A percentile compares a stretch with the other conserved stretches of the same genome.
phyloP scores from a whole-genome alignment of 2,113 vertebrate species.

The Ovis canadensis region DNA sequence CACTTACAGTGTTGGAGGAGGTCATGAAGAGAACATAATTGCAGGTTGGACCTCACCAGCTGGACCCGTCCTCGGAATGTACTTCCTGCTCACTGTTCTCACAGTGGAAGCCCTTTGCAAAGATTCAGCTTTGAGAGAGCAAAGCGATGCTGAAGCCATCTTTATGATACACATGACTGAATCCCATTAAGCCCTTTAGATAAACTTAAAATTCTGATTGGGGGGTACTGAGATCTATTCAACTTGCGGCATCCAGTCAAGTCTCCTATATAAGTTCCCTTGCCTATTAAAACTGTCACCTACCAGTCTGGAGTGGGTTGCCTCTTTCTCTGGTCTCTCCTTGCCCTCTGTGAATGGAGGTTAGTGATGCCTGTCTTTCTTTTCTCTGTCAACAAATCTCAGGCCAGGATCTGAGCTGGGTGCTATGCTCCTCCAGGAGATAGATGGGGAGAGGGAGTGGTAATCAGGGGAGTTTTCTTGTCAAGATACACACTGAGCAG shows the following conservation, averaged over 20 bases:
- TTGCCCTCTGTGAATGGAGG: rapidly evolving
- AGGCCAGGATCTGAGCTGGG: too few relatives aligned
- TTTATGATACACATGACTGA: neutral
- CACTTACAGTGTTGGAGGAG: neutral
- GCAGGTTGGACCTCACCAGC: neutral
- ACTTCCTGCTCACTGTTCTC: neutral
- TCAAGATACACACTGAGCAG: neutral
- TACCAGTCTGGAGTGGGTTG: neutral
- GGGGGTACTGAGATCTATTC: neutral
- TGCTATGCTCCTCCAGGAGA: neutral
- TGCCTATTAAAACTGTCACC: neutral
- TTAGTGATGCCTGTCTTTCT: rapidly evolving
- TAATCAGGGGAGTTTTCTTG: neutral
- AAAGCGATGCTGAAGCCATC: too few relatives aligned
- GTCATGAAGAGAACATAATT: neutral
- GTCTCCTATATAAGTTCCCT: neutral
- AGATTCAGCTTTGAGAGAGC: neutral
- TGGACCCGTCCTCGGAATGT: neutral
- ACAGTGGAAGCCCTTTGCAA: neutral
- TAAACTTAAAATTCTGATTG: neutral
- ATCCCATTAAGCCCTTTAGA: neutral
- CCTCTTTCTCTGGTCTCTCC: neutral
- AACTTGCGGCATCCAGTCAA: neutral
- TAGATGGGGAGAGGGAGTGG: rapidly evolving
- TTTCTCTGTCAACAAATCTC: neutral